Conservation (phyloP, 2,113 vertebrate species). For the Antigone vipio region DNA sequence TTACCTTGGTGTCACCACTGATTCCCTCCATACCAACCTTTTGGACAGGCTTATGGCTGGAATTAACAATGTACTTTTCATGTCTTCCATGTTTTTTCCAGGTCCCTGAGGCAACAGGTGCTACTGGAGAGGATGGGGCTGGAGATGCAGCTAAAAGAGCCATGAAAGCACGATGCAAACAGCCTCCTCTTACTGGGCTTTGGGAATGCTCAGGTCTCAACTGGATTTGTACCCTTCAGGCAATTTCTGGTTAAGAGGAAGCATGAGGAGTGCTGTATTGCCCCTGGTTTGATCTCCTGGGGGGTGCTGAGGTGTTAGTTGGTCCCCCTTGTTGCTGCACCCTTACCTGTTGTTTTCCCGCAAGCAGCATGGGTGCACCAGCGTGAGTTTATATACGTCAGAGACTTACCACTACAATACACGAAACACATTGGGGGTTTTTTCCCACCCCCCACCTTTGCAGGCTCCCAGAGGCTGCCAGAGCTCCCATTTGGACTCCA, state of each 20-base stretch:
- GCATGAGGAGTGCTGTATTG: background rate
- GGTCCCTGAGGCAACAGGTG: background rate
- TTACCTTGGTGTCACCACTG: background rate
- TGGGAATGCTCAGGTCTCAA: background rate
- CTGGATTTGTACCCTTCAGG: background rate
- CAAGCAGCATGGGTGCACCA: background rate
- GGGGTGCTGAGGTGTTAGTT: background rate
- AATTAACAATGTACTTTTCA: background rate
- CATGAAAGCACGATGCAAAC: rapidly evolving
- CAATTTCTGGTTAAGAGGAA: background rate
- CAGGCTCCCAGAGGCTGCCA: background rate
- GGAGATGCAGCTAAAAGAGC: background rate
- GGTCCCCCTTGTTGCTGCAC: background rate
- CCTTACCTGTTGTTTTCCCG: no score
- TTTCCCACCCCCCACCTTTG: background rate
- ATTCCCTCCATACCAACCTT: background rate
- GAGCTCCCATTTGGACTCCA: constrained; percentile 54
- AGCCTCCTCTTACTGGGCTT: background rate
- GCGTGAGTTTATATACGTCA: background rate
- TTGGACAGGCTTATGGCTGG: background rate
- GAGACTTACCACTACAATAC: background rate
- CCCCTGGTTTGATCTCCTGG: background rate
- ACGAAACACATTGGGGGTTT: background rate
- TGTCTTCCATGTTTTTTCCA: background rate
- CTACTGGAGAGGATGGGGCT: background rate